Base-by-base conservation (phyloP, 2,888 invertebrate genomes). In the Eustalomyia histrio region DNA sequence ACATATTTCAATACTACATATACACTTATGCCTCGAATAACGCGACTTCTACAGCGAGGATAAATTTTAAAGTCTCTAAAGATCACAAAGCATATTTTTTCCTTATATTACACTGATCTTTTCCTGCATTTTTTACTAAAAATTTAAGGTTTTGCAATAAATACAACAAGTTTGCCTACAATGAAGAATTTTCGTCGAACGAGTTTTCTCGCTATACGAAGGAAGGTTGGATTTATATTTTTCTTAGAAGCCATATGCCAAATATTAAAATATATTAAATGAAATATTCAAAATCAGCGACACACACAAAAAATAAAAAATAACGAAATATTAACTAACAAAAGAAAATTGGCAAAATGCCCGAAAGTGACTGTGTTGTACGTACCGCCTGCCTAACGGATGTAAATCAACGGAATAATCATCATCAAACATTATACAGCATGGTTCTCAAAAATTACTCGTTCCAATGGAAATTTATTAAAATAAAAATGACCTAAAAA, bases 401-500 rank as follows among this genome's bases (percentile, higher is more conserved):
- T 76, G 74, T 81, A 78, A 78, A 76, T 72, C 75, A 65, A 75
- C 69, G 17, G 10, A 71, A 65, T 64, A 52, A 64, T 58, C 68
- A 69, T 47, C 10, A 53, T 17, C 35, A n/a, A 75, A 60, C 17
- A 72, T 67, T 60, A 35, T 76, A 16, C 12, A 68, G 64, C 63
- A 76, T 73, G 68, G 63, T 74, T 61, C 69, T 29, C 33, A 76
- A 53, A 65, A 72, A 53, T 63, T 67, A 47, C 52, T 71, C 9
- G 8, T 57, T 71, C 50, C n/a, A 65, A 76, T 75, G 78, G 74
- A 80, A 75, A 83, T 72, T 72, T 75, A 83, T 86, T 85, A 86
- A 85, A 80, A 84, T 86, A 86, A 86, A 87, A 84, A 83, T 87
- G 86, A 87, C 86, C 87, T 85, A 86, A 86, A 87, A 87, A 83